These are phyloP conservation scores for Philaethria dido DNA, from an alignment of 2,888 invertebrate species.

Conservation along the genomic window DNA sequence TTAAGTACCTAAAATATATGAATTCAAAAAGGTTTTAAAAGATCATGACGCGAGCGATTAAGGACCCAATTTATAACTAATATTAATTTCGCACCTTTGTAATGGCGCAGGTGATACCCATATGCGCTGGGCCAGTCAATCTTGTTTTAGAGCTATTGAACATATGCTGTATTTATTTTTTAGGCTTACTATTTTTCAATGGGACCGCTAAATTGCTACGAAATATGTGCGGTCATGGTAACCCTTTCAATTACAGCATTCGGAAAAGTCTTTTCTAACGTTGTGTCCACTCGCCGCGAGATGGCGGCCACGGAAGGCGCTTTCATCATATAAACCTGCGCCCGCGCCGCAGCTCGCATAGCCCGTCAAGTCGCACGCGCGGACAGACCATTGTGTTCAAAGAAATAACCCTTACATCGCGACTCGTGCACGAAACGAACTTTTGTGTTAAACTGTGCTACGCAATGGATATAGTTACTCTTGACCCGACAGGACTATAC, in stretches of 20 bases:
- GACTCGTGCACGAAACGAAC: slow-evolving; percentile 62
- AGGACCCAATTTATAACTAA: slow-evolving; percentile 36
- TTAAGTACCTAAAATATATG: slow-evolving; percentile 1
- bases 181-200: slow-evolving; percentile 30
- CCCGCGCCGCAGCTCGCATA: slow-evolving; percentile 65
- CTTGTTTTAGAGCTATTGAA: slow-evolving; percentile 35
- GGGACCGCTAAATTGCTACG: slow-evolving; percentile 30
- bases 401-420: slow-evolving; percentile 49
- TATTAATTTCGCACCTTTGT: slow-evolving; percentile 46
- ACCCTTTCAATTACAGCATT: slow-evolving; percentile 37
- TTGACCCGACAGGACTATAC: slow-evolving; percentile 80
- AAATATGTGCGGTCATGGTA: slow-evolving; percentile 30
- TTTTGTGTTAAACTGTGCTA: slow-evolving; percentile 67
- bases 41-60: slow-evolving; percentile 20
- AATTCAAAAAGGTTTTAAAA: slow-evolving; percentile 24
- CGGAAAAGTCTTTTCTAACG: slow-evolving; percentile 55
- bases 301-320: slow-evolving; percentile 59
- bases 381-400: slow-evolving; percentile 59
- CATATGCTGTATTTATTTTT: slow-evolving; percentile 32
- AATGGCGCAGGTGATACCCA: slow-evolving; percentile 47
- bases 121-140: slow-evolving; percentile 38
- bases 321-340: slow-evolving; percentile 73
- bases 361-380: slow-evolving; percentile 66
- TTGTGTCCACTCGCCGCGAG: slow-evolving; percentile 68
- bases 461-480: slow-evolving; percentile 72